Evolutionary conservation across 1,140 invertebrate species (phyloP), one percentile per base, ranked within the genome.

Genomic region (Dreissena polymorpha): DNA sequence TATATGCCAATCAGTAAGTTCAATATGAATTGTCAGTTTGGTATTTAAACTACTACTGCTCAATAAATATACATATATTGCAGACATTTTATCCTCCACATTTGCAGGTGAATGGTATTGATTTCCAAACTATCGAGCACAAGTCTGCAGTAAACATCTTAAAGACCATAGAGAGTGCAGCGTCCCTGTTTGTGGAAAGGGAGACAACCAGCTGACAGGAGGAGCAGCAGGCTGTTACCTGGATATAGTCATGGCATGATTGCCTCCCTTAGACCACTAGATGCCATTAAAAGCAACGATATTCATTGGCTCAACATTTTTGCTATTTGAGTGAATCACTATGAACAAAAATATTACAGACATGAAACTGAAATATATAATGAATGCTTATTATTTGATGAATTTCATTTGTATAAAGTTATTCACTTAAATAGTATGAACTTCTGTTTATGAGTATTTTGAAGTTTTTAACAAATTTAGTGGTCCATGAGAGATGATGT

Each of bases 71-170:
- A 39, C 39, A 39, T 39, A 8, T 39, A 39, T 2, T 39, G 39
- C 39, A 39, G 2, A 39, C 39, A 39, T 39, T 60, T 23, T 5
- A n/a, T 60, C 21, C 21, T 60, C 2, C 57, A 68, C 25, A 64
- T 74, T 39, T 73, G 6, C 85, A 91, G 91, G 89, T 91, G 16
- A 89, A 91, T 84, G 88, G 90, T 10, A 71, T 85, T n/a, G 87
- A 91, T 69, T 92, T 92, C 69, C 83, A 76, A 53, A 64, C 57
- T 27, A 89, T 91, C 64, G 87, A 90, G 16, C 91, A 92, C 74
- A 80, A 79, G 50, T 27, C 85, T n/a, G 91, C 91, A 39, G 91
- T 92, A 10, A 64, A 68, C 23, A 72, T 89, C 10, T 70, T 92
- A n/a, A 90, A 90, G 67, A 86, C 77, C 60, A 87, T 73, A 16